Evolutionary conservation across 2,797 vertebrate species (phyloP), one percentile per base, ranked within the genome.

Genomic region (Aeoliscus strigatus): DNA sequence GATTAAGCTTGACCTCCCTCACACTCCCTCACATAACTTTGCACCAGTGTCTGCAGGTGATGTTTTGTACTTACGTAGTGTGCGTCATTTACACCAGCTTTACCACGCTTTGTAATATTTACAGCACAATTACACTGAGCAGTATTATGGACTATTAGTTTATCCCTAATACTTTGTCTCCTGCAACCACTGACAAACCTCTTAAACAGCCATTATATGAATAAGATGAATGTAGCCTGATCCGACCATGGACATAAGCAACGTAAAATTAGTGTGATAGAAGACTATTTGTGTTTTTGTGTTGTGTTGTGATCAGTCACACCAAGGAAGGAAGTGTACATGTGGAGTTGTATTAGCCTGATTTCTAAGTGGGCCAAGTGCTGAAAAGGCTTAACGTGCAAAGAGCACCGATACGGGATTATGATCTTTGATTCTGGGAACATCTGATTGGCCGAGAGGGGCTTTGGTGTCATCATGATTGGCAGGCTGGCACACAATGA

Each of bases 321-420:
- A 41, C 17, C 14, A 32, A 27, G 30, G 30, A 36, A 57, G 41
- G 33, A 51, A 25, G 11, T 70, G 52, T 61, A 14, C 56, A 61
- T 59, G 59, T 75, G 31, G 53, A 60, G 27, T 63, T 60, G 60
- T 42, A 55, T 77, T 66, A 79, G 60, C 61, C 67, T 75, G 34
- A 46, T 21, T 75, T 75, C 39, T 57, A 84, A 80, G 55, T 86
- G 67, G 79, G 77, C 70, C 71, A 83, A 33, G 68, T 74, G 41
- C 52, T 73, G 39, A 53, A 60, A 56, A 31, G 57, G 65, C 52
- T 75, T 71, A 76, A 60, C 24, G 32, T 41, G 31, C 34, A 48
- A n/a, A n/a, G n/a, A n/a, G n/a, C 51, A 50, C 41, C 54, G 61
- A 33, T 14, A 47, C 14, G 17, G 58, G 79, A 76, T 82, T 68